Conservation (phyloP, 2,113 vertebrate genomes). For the Dasyprocta punctata region DNA sequence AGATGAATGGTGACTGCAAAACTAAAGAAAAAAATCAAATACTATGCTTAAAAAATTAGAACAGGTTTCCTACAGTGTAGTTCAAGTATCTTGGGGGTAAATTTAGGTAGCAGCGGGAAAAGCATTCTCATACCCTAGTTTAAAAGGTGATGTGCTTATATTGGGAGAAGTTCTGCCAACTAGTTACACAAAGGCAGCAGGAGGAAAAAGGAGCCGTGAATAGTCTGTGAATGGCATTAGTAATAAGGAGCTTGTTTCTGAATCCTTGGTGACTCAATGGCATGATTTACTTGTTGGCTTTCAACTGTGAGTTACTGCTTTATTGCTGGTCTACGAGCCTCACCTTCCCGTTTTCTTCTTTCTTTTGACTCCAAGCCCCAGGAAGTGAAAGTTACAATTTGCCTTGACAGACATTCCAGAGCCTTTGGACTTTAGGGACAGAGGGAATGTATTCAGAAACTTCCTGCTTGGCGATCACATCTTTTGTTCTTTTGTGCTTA, state of each 20-base stretch:
- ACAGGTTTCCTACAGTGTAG: constrained; percentile 22
- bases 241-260: neutral
- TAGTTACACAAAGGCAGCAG: neutral
- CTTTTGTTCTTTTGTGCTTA: constrained; percentile 61
- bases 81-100: neutral
- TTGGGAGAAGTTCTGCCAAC: neutral
- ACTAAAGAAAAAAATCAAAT: constrained; percentile 43
- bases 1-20: constrained; percentile 56
- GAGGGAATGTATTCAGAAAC: constrained; percentile 66
- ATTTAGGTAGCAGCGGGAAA: neutral
- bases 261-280: constrained; percentile 17
- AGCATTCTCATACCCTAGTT: neutral
- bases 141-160: neutral
- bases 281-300: neutral
- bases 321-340: neutral
- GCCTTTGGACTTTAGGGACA: constrained; percentile 45
- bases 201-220: neutral
- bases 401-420: constrained; percentile 64
- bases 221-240: neutral
- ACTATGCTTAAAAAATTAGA: constrained; percentile 4
- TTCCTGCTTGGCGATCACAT: constrained; percentile 45
- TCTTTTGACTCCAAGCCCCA: constrained; percentile 59
- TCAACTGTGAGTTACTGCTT: constrained; percentile 53
- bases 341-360: constrained; percentile 46
- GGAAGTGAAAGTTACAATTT: constrained; percentile 63